These are phyloP conservation scores for Osmerus mordax DNA, from an alignment of 2,113 vertebrate species.

Conservation along the genomic window DNA sequence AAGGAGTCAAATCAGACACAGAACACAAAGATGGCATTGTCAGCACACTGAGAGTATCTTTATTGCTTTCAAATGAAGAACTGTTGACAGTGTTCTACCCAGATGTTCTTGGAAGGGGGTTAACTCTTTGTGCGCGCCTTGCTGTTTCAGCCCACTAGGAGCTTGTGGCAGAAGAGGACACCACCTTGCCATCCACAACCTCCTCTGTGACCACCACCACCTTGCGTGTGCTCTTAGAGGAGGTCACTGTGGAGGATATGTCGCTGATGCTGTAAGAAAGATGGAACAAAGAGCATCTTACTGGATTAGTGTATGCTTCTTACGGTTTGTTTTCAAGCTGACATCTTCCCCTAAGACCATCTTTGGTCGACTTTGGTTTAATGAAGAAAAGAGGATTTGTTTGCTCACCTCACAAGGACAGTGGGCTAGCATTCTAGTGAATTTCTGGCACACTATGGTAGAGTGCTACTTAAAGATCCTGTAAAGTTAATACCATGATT, in stretches of 20 bases:
- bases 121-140: slow-evolving; percentile 5
- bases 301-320: too few species aligned
- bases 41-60: slow-evolving; percentile 36
- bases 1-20: background rate
- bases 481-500: too few species aligned
- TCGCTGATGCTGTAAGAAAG: background rate
- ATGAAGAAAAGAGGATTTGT: too few species aligned
- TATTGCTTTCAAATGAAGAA: slow-evolving; percentile 44
- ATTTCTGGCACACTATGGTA: too few species aligned
- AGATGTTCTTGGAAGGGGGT: background rate
- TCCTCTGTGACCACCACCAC: slow-evolving; percentile 63
- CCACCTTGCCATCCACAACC: slow-evolving; percentile 51
- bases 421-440: too few species aligned
- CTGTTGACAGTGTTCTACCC: slow-evolving; percentile 13
- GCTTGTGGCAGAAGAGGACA: slow-evolving; percentile 37
- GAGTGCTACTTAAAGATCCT: too few species aligned
- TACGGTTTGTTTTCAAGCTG: too few species aligned
- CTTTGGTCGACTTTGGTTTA: too few species aligned
- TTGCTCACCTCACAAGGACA: too few species aligned
- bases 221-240: slow-evolving; percentile 6
- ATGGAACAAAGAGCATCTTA: background rate
- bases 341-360: too few species aligned
- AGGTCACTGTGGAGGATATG: background rate
- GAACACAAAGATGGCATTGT: background rate
- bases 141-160: slow-evolving; percentile 3